Percentiles rank a stretch among this genome's conserved stretches.
These are phyloP conservation scores for Agonopterix subpropinquella DNA, from an alignment of 2,888 invertebrate genomes.

Conservation along the genomic window DNA sequence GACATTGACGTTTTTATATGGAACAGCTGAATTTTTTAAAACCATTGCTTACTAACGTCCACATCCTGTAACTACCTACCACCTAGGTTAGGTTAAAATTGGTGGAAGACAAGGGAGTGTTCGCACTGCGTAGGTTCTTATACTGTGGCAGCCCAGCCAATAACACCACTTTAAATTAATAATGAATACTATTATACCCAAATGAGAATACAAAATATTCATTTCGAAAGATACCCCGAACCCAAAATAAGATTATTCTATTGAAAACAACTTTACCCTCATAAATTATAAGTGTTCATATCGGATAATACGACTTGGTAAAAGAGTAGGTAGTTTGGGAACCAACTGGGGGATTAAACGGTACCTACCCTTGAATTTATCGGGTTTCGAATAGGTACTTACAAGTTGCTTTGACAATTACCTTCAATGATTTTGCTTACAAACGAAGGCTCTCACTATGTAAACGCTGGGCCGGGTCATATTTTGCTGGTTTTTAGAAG, in stretches of 20 bases:
- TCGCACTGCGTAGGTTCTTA: too few relatives aligned
- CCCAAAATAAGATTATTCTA: slow-evolving; percentile 5
- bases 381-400: not conserved
- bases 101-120: too few relatives aligned
- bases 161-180: not conserved
- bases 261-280: slow-evolving; percentile 2
- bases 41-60: too few relatives aligned
- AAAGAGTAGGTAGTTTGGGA: not conserved
- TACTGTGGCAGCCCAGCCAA: too few relatives aligned
- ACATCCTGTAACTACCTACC: too few relatives aligned
- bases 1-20: too few relatives aligned
- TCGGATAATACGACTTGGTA: slow-evolving; percentile 1
- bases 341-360: too few relatives aligned
- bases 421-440: not conserved
- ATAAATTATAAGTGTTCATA: slow-evolving; percentile 4
- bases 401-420: not conserved
- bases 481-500: too few relatives aligned
- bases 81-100: too few relatives aligned
- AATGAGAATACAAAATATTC: not conserved
- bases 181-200: not conserved
- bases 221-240: not conserved
- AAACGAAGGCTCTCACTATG: too few relatives aligned
- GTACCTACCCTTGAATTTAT: not conserved
- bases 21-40: too few relatives aligned
- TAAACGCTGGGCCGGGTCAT: too few relatives aligned